phyloP scores from a whole-genome alignment of 2,888 invertebrate species.

The Agonopterix heracliana region DNA sequence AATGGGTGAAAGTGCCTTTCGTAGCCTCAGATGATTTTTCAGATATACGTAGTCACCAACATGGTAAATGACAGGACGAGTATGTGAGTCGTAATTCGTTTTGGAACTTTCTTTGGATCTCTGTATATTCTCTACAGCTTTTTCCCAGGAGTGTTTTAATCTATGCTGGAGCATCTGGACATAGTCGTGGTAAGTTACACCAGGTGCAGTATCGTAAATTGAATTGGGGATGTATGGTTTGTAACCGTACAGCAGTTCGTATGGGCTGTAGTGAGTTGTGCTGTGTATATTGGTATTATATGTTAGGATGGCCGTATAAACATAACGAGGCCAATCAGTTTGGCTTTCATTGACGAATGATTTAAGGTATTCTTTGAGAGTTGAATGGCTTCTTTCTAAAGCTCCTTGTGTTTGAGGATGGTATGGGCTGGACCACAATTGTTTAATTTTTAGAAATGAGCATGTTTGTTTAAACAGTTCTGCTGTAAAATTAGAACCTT shows the following conservation, averaged over 20 bases:
- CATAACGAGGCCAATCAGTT: conserved; percentile 19
- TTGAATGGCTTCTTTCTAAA: conserved; percentile 20
- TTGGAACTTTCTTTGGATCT: conserved; percentile 26
- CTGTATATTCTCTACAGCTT: conserved; percentile 20
- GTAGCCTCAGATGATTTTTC: conserved; percentile 16
- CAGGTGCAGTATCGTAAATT: conserved; percentile 10
- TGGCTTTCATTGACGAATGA: conserved; percentile 22
- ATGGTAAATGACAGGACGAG: conserved; percentile 7
- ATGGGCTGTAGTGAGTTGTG: conserved; percentile 26
- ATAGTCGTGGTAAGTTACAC: conserved; percentile 18
- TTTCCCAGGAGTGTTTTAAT: conserved; percentile 16
- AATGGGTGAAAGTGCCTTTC: conserved; percentile 19
- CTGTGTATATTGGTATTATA: conserved; percentile 18
- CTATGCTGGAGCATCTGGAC: conserved; percentile 19
- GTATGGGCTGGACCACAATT: conserved; percentile 11
- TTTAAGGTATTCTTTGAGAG: conserved; percentile 25
- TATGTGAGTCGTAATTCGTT: conserved; percentile 15
- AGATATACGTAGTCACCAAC: conserved; percentile 16
- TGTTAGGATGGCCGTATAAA: conserved; percentile 21
- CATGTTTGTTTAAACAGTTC: conserved; percentile 9
- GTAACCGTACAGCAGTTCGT: conserved; percentile 35
- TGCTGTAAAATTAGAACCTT: conserved; percentile 10
- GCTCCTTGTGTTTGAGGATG: conserved; percentile 21
- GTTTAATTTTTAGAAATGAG: conserved; percentile 11
- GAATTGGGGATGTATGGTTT: conserved; percentile 29